These are phyloP conservation scores for Trachurus trachurus DNA, from an alignment of 2,797 vertebrate species.

Conservation along the genomic window DNA sequence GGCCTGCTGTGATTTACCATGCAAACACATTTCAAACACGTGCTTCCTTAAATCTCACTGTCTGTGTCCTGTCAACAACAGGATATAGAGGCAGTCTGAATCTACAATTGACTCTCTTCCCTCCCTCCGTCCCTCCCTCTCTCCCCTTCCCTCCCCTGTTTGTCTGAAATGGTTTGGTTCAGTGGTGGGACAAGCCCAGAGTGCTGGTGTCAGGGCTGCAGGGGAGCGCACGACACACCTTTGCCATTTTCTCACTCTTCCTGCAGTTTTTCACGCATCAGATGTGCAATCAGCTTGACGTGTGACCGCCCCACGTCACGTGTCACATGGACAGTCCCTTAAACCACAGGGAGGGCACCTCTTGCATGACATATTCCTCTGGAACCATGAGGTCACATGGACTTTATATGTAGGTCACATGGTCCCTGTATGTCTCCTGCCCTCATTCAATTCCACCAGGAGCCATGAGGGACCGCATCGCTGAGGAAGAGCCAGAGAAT, in stretches of 20 bases:
- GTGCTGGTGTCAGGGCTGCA: slow-evolving; percentile 61
- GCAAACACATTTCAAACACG: slow-evolving; percentile 61
- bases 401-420: slow-evolving; percentile 75
- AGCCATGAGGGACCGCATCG: slow-evolving; percentile 27
- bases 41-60: slow-evolving; percentile 53
- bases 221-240: slow-evolving; percentile 67
- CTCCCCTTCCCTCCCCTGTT: slow-evolving; percentile 11
- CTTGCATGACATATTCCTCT: slow-evolving; percentile 50
- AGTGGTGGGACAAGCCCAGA: slow-evolving; percentile 52
- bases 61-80: slow-evolving; percentile 43
- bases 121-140: neutral
- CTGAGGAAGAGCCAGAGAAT: slow-evolving; percentile 24
- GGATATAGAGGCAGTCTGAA: slow-evolving; percentile 40
- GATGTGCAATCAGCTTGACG: slow-evolving; percentile 83
- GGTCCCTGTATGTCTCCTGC: slow-evolving; percentile 39
- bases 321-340: slow-evolving; percentile 69
- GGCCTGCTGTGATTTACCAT: slow-evolving; percentile 58
- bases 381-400: slow-evolving; percentile 65
- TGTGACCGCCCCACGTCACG: slow-evolving; percentile 69
- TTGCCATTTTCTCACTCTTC: slow-evolving; percentile 67
- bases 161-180: slow-evolving; percentile 64
- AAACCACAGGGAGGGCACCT: slow-evolving; percentile 65
- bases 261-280: slow-evolving; percentile 80
- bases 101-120: slow-evolving; percentile 48
- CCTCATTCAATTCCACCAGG: slow-evolving; percentile 39